Base-by-base conservation (phyloP, 2,797 vertebrate genomes). In the Micropoecilia bifurca region DNA sequence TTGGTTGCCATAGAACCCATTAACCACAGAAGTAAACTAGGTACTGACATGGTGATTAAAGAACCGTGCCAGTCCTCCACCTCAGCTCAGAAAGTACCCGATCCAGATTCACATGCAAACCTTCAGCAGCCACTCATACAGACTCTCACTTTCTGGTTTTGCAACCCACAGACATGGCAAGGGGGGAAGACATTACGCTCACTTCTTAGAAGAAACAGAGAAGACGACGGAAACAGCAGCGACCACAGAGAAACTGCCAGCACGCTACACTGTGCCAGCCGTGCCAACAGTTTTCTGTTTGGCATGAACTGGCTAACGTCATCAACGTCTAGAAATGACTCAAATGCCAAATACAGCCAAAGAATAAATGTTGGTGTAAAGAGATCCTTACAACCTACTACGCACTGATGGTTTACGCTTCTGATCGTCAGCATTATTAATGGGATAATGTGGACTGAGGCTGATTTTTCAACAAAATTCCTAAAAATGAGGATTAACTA, bases 191-290 rank as follows among this genome's bases (percentile, higher is more conserved):
- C 80, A 63, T 14, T n/a, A 3, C 13, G 33, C 0, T 74, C 22
- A 73, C 73, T 80, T 90, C 73, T 81, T 43, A 77, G 85, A 76
- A 83, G 74, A 89, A 84, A 41, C 43, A 61, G 48, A 74, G 6
- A 77, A n/a, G n/a, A 66, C 20, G 73, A 53, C 59, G 83, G 91
- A 90, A 89, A 90, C 75, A 0, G n/a, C 57, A 2, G 82, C 13
- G 4, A 94, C 93, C 93, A 91, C 93, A 94, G 84, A 83, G 71
- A 16, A 92, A 90, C 84, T 79, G 89, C 73, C 47, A 45, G 86
- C 90, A 92, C 77, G 86, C 87, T 0, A 91, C 43, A n/a, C 66
- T 43, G 71, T 86, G 81, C 86, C 90, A 92, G 71, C 53, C 75
- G 74, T 48, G 57, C 84, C 84, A 78, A 72, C 50, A 47, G 55